These are phyloP conservation scores for Unio pictorum DNA, from an alignment of 2,888 invertebrate genomes.

Conservation along the genomic window DNA sequence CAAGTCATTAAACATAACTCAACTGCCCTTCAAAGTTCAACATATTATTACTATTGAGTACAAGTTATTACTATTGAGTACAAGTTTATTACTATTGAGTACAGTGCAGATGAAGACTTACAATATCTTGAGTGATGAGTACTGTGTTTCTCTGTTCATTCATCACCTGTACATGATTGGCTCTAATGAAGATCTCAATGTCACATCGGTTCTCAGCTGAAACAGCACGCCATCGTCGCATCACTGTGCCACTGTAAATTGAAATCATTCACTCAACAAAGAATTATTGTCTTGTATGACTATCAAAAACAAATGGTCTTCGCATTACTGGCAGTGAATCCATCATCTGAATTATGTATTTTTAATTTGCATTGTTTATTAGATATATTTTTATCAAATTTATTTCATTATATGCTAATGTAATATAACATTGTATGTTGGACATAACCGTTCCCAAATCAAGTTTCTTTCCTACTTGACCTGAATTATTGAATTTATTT, in stretches of 20 bases:
- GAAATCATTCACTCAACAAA: not conserved
- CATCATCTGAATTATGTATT: not conserved
- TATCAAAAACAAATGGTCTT: not conserved
- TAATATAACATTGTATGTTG: too few relatives aligned
- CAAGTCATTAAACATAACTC: too few relatives aligned
- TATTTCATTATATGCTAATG: too few relatives aligned
- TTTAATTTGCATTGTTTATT: too few relatives aligned
- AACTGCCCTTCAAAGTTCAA: too few relatives aligned
- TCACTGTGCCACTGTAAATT: constrained; percentile 81
- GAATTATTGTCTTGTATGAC: not conserved
- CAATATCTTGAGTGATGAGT: constrained; percentile 68
- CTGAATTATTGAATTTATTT: too few relatives aligned
- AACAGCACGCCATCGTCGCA: constrained; percentile 82
- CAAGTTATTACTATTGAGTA: too few relatives aligned
- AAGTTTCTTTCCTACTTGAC: too few relatives aligned
- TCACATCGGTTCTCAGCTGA: constrained; percentile 77
- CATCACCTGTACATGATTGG: constrained; percentile 78
- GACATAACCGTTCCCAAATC: too few relatives aligned
- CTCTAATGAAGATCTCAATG: constrained; percentile 81
- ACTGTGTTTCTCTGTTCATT: constrained; percentile 68
- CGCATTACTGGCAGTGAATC: not conserved
- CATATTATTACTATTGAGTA: too few relatives aligned
- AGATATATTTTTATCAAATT: too few relatives aligned
- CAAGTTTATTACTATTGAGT: too few relatives aligned
- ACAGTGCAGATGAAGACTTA: constrained; percentile 22